Evolutionary conservation across 2,888 invertebrate species (phyloP).

Genomic region (Apotomis turbidana): DNA sequence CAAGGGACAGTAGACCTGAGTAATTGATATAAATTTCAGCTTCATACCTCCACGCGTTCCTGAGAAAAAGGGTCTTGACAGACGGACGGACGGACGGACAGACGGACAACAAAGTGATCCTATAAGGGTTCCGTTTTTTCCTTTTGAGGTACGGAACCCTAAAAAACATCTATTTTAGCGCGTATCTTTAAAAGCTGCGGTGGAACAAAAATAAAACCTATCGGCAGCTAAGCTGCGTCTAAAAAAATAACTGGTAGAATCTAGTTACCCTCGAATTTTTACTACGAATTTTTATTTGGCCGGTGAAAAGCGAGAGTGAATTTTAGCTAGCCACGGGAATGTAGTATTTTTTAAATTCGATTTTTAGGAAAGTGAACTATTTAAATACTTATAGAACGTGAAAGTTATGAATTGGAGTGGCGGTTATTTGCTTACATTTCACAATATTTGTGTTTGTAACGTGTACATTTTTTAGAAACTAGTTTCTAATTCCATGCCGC

Average conservation of each 20-base stretch:
- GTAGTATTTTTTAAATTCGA: constrained; percentile 9
- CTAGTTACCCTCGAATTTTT: constrained; percentile 23
- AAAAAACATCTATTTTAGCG: constrained; percentile 2
- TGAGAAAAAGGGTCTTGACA: no score
- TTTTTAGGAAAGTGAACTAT: constrained; percentile 22
- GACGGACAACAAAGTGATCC: no score
- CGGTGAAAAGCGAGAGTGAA: constrained; percentile 32
- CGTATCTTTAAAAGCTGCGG: background rate
- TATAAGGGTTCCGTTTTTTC: no score
- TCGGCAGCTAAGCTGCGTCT: constrained; percentile 18
- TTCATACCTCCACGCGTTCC: no score
- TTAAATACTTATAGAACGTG: constrained; percentile 4
- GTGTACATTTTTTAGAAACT: background rate
- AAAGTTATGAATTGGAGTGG: background rate
- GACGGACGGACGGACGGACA: no score
- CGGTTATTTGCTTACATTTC: background rate
- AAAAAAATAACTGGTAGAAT: constrained; percentile 27
- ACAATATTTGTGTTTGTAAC: background rate
- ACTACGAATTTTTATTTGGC: constrained; percentile 36
- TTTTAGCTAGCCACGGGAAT: constrained; percentile 26
- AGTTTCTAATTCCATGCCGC: no score
- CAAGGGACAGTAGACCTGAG: no score
- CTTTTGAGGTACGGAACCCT: no score
- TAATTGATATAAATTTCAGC: no score
- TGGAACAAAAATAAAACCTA: constrained; percentile 13